Percentiles rank a stretch among this genome's conserved stretches.
These are phyloP conservation scores for Antrozous pallidus DNA, from an alignment of 2,797 vertebrate species.

Conservation along the genomic window DNA sequence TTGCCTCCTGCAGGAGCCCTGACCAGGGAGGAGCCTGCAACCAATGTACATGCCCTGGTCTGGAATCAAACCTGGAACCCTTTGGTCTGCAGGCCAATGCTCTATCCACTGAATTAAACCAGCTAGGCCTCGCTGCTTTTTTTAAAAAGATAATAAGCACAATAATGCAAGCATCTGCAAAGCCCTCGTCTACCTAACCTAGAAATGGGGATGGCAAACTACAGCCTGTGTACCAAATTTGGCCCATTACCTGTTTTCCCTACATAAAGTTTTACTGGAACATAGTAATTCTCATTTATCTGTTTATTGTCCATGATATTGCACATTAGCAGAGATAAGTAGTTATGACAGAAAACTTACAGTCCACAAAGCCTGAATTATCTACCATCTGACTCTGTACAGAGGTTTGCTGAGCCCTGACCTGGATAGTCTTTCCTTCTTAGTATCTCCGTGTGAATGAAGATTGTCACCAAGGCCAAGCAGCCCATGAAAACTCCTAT, in stretches of 20 bases:
- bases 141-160: not conserved
- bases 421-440: not conserved
- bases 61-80: too few species aligned
- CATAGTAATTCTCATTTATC: not conserved
- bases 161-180: not conserved
- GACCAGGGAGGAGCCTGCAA: too few species aligned
- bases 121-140: not conserved
- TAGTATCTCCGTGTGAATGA: not conserved
- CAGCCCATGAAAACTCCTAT: not conserved
- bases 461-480: not conserved
- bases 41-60: too few species aligned
- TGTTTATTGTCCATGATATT: not conserved
- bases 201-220: not conserved
- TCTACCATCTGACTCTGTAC: not conserved
- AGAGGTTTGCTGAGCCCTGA: not conserved
- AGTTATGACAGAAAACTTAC: not conserved
- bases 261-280: conserved; percentile 36
- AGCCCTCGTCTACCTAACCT: not conserved
- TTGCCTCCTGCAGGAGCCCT: too few species aligned
- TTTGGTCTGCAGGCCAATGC: too few species aligned
- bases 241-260: not conserved
- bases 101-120: too few species aligned
- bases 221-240: not conserved
- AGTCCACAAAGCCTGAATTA: not conserved
- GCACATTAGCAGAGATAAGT: not conserved